A percentile compares a stretch with the other conserved stretches of the same genome.
These are phyloP conservation scores for Alouatta palliata DNA, from an alignment of 2,113 vertebrate species.

Conservation along the genomic window DNA sequence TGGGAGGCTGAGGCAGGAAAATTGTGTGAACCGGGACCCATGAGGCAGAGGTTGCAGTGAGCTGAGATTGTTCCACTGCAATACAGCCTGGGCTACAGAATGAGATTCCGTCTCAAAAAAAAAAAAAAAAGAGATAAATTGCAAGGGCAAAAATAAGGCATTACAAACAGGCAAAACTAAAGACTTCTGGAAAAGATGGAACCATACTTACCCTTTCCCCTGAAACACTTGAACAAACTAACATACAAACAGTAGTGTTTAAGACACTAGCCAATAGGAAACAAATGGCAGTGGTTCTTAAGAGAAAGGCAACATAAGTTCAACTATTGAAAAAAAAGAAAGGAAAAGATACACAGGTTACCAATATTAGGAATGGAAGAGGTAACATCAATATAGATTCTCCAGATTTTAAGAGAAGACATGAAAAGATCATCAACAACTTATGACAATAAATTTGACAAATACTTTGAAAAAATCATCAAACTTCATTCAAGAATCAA, in stretches of 20 bases:
- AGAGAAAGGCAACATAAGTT: background rate
- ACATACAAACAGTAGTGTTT: background rate
- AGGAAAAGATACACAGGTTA: background rate
- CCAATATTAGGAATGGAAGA: background rate
- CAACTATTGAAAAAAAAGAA: background rate
- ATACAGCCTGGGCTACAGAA: too few relatives aligned
- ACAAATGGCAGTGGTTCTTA: background rate
- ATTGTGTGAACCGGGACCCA: too few relatives aligned
- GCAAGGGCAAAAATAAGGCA: background rate
- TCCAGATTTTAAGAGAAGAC: background rate
- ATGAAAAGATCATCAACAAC: background rate
- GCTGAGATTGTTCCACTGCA: too few relatives aligned
- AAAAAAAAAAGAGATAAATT: background rate
- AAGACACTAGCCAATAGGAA: background rate
- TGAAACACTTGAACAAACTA: background rate
- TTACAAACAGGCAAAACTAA: background rate
- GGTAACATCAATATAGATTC: background rate
- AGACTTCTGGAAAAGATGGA: background rate
- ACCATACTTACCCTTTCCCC: background rate
- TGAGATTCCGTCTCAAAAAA: too few relatives aligned
- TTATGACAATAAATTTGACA: background rate
- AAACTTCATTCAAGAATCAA: background rate
- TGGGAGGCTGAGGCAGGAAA: too few relatives aligned
- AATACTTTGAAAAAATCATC: background rate
- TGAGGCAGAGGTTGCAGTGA: too few relatives aligned